phyloP scores from a whole-genome alignment of 2,113 vertebrate genomes.

The Gymnobelideus leadbeateri region DNA sequence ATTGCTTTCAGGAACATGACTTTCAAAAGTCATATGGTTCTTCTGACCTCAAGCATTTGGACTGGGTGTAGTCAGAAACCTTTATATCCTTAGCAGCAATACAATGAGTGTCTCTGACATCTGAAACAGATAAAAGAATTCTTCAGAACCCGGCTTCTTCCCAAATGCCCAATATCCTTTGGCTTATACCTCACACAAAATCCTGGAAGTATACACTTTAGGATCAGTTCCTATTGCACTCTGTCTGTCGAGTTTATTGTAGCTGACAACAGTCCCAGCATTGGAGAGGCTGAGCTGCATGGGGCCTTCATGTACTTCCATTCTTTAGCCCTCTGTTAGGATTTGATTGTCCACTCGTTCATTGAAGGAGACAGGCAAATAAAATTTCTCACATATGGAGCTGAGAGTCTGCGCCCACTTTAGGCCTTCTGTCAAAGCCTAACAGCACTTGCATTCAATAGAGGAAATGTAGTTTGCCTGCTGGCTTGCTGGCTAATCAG shows the following conservation, averaged over 20 bases:
- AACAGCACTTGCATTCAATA: not conserved
- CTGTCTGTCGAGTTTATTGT: slow-evolving; percentile 66
- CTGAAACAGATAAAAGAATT: slow-evolving; percentile 71
- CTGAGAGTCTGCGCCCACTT: slow-evolving; percentile 2
- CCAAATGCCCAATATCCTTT: slow-evolving; percentile 60
- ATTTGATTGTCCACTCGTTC: slow-evolving; percentile 67
- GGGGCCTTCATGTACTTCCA: slow-evolving; percentile 62
- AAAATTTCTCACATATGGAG: slow-evolving; percentile 47
- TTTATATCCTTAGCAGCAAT: slow-evolving; percentile 50
- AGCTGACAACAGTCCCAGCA: slow-evolving; percentile 54
- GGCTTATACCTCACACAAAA: slow-evolving; percentile 58
- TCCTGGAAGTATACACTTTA: slow-evolving; percentile 45
- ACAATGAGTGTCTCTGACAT: slow-evolving; percentile 62
- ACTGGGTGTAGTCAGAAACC: slow-evolving; percentile 62
- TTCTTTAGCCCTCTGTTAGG: slow-evolving; percentile 65
- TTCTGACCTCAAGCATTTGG: slow-evolving; percentile 71
- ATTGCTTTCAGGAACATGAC: slow-evolving; percentile 45
- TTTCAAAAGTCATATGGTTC: slow-evolving; percentile 62
- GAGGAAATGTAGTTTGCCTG: fast-evolving
- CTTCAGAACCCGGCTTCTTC: slow-evolving; percentile 63
- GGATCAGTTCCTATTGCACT: slow-evolving; percentile 54
- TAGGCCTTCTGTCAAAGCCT: slow-evolving; percentile 20
- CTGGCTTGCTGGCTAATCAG: slow-evolving; percentile 10
- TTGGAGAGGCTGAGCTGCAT: slow-evolving; percentile 52
- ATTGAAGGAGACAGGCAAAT: slow-evolving; percentile 60